Base-by-base conservation (phyloP, 2,888 invertebrate species). In the Zootermopsis nevadensis region DNA sequence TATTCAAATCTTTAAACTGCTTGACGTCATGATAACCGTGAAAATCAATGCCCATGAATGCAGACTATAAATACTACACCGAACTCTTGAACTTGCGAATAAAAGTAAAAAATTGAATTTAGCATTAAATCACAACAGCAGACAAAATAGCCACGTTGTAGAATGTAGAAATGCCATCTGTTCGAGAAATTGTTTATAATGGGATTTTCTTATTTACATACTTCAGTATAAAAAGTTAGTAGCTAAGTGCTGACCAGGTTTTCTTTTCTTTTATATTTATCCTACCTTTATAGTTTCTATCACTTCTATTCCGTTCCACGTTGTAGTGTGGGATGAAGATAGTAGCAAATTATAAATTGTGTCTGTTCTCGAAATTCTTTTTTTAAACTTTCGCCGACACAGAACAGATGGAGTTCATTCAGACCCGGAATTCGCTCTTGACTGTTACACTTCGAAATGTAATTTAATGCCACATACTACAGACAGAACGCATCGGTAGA, bases 401-500 rank as follows among this genome's bases (percentile, higher is more conserved):
- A 60, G n/a, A 60, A 60, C 19, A 48, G 27, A 10, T 27, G 8
- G 12, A 60, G 60, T 60, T 3, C 6, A 2, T 60, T 60, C 60
- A n/a, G 60, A 27, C 8, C n/a, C n/a, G 27, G 60, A 60, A 60
- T 60, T 60, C 27, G n/a, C 27, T 60, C 27, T 60, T 60, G 60
- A 1, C 60, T 27, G 60, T 60, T 27, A n/a, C 60, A 15, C 60
- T 7, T 60, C 60, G 27, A 60, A 60, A 60, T 60, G 3, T 27
- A 60, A 60, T 60, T 60, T 60, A 60, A 60, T 60, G 60, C 60
- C 27, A 60, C n/a, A 60, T 60, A n/a, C 60, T 60, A 60, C n/a
- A 6, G 60, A 27, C 6, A 27, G n/a, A 60, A 3, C 7, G 27
- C 60, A 15, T 60, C 60, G 0, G n/a, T 22, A 60, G n/a, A 27